A percentile compares a stretch with the other conserved stretches of the same genome.
These are phyloP conservation scores for Chymomyza fuscimana DNA, from an alignment of 2,888 invertebrate species.

Conservation along the genomic window DNA sequence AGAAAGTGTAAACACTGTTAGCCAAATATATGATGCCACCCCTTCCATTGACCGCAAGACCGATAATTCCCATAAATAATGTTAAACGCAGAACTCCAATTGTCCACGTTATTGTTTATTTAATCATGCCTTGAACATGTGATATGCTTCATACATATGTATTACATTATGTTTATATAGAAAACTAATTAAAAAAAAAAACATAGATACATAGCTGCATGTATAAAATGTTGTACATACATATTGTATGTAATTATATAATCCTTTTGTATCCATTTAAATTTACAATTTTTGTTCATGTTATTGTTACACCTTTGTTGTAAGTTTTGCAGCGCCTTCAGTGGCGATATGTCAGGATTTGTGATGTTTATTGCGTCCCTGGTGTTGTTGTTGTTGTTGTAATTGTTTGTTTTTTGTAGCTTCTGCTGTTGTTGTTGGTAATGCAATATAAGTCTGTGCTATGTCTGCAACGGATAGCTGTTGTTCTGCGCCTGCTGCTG, in stretches of 20 bases:
- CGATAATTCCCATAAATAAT: too few species aligned
- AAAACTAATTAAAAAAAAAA: conserved; percentile 1
- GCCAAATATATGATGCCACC: too few species aligned
- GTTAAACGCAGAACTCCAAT: too few species aligned
- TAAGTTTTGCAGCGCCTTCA: conserved; percentile 41
- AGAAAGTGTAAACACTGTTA: too few species aligned
- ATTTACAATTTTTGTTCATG: not conserved
- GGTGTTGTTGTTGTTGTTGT: conserved; percentile 33
- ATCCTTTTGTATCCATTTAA: conserved; percentile 1
- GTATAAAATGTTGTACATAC: not conserved
- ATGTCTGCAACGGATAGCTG: conserved; percentile 62
- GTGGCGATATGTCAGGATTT: conserved; percentile 51
- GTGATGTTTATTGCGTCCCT: conserved; percentile 53
- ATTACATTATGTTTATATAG: not conserved
- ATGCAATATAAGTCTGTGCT: conserved; percentile 52
- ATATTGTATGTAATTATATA: conserved; percentile 2
- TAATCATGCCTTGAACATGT: too few species aligned
- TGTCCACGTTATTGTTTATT: too few species aligned
- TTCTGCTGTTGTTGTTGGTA: conserved; percentile 24
- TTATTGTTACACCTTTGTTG: conserved; percentile 55
- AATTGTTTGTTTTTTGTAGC: conserved; percentile 24
- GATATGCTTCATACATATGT: too few species aligned
- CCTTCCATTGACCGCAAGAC: too few species aligned
- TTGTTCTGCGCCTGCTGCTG: conserved; percentile 34
- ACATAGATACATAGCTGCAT: not conserved